Conservation (phyloP, 1,140 invertebrate genomes). For the Euwallacea fornicatus region DNA sequence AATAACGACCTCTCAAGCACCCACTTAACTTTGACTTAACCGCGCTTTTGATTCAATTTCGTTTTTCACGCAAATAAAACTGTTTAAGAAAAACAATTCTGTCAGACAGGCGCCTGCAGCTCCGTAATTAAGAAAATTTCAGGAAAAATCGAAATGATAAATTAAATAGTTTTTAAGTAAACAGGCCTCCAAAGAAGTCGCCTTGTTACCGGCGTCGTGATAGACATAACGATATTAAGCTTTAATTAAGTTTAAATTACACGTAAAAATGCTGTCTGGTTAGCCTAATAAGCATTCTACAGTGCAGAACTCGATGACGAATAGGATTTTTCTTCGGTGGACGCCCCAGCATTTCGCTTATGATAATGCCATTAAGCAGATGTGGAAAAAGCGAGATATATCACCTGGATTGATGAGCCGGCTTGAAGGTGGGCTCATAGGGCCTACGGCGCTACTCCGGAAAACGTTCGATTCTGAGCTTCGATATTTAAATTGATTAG, state of each 20-base stretch:
- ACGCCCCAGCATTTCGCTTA: no score
- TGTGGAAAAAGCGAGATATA: no score
- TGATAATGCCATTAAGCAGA: no score
- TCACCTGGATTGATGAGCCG: no score
- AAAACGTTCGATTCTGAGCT: background rate
- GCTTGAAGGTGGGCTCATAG: no score
- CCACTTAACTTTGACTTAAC: background rate
- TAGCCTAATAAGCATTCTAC: background rate
- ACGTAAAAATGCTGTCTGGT: background rate
- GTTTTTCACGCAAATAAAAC: background rate
- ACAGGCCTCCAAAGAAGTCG: background rate
- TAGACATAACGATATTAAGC: background rate
- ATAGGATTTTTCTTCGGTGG: no score
- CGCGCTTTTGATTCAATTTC: background rate
- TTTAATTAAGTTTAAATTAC: conserved; percentile 2
- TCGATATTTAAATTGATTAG: background rate
- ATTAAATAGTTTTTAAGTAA: conserved; percentile 3
- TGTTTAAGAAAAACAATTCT: background rate
- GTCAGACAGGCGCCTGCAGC: background rate
- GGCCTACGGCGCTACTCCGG: background rate
- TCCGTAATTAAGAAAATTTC: background rate
- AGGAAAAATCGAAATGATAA: background rate
- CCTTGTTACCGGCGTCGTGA: background rate
- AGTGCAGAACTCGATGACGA: no score
- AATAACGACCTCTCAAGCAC: conserved; percentile 8